A percentile compares a stretch with the other conserved stretches of the same genome.
phyloP scores from a whole-genome alignment of 2,797 vertebrate species.

The Distichodus sexfasciatus region DNA sequence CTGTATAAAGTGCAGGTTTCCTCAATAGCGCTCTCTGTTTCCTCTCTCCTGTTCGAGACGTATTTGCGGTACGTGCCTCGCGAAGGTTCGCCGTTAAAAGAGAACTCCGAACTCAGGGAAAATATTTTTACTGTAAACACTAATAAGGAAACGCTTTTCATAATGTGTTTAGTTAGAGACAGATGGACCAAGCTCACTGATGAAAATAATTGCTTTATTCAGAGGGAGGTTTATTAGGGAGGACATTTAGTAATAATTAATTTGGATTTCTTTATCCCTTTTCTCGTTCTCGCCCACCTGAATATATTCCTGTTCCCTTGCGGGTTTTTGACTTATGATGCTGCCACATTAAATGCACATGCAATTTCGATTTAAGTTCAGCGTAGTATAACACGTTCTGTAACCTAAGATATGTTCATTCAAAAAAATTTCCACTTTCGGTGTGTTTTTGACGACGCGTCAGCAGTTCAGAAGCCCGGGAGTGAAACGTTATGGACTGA shows the following conservation, averaged over 20 bases:
- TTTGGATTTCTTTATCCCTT: slow-evolving; percentile 46
- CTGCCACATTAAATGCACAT: slow-evolving; percentile 32
- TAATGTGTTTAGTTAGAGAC: slow-evolving; percentile 59
- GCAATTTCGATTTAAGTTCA: slow-evolving; percentile 36
- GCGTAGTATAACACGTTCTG: slow-evolving; percentile 36
- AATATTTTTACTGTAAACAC: slow-evolving; percentile 68
- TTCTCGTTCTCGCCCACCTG: slow-evolving; percentile 40
- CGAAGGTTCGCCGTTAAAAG: slow-evolving; percentile 70
- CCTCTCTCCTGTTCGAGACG: slow-evolving; percentile 70
- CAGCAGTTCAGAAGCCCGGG: slow-evolving; percentile 18
- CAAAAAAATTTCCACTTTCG: background rate
- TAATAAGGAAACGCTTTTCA: slow-evolving; percentile 63
- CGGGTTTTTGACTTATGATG: slow-evolving; percentile 31
- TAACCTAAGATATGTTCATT: slow-evolving; percentile 15
- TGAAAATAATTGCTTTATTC: slow-evolving; percentile 58
- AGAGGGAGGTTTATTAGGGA: slow-evolving; percentile 65
- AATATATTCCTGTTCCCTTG: slow-evolving; percentile 36
- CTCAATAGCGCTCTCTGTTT: slow-evolving; percentile 77
- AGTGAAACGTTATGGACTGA: slow-evolving; percentile 8
- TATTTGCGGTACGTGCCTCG: slow-evolving; percentile 69
- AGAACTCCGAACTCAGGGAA: slow-evolving; percentile 69
- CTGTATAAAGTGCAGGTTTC: slow-evolving; percentile 73
- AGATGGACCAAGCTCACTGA: slow-evolving; percentile 63
- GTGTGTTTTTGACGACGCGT: slow-evolving; percentile 24
- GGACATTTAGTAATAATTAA: slow-evolving; percentile 56